These are phyloP conservation scores for Xanthorhoe spadicearia DNA, from an alignment of 2,888 invertebrate genomes.

Conservation along the genomic window DNA sequence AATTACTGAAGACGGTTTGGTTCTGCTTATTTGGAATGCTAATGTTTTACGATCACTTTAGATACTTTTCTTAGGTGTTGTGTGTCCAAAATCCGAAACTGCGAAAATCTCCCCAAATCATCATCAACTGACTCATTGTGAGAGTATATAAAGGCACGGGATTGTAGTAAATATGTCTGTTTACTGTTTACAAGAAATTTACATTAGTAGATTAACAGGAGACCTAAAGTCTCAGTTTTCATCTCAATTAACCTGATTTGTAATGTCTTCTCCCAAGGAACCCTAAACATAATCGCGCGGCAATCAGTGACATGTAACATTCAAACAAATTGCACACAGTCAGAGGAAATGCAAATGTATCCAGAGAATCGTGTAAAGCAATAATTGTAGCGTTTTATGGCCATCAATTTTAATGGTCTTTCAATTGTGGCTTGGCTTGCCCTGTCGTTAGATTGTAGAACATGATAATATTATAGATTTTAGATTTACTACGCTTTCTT, in stretches of 20 bases:
- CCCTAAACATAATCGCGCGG: conserved; percentile 46
- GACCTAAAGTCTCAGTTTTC: neutral
- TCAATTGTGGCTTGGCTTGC: neutral
- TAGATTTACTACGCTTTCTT: neutral
- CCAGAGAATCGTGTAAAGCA: conserved; percentile 41
- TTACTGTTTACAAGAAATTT: too few species aligned
- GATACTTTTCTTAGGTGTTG: too few species aligned
- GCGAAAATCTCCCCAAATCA: too few species aligned
- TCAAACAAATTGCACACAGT: conserved; percentile 46
- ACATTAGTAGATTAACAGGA: too few species aligned
- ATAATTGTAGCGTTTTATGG: conserved; percentile 40
- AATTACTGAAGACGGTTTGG: conserved; percentile 44
- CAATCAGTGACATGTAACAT: conserved; percentile 47
- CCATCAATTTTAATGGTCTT: conserved; percentile 16
- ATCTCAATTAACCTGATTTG: neutral
- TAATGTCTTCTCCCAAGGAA: conserved; percentile 32
- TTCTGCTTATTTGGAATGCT: neutral
- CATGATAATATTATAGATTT: neutral
- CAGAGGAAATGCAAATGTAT: conserved; percentile 46
- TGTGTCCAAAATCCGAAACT: too few species aligned
- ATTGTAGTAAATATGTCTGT: too few species aligned
- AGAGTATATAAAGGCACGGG: too few species aligned
- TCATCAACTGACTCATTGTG: too few species aligned
- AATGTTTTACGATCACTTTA: too few species aligned
- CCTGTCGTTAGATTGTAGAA: neutral